These are phyloP conservation scores for Ophioninae sp. DNA, from an alignment of 2,888 invertebrate genomes.

Conservation along the genomic window DNA sequence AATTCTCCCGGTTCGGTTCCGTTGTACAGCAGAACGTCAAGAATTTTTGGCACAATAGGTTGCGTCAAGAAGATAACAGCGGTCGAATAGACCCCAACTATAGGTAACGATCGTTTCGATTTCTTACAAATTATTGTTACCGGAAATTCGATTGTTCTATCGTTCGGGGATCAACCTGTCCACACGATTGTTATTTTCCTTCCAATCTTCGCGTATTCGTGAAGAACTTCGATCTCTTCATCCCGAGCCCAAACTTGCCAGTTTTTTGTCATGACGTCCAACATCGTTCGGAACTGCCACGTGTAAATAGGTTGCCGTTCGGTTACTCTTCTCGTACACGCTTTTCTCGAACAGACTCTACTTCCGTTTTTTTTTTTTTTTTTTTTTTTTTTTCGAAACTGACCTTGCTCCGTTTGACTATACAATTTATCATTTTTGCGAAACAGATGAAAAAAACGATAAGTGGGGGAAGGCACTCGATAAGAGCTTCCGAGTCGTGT, in stretches of 20 bases:
- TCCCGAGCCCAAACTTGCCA: conserved; percentile 47
- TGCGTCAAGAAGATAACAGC: conserved; percentile 10
- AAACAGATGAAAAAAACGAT: conserved; percentile 12
- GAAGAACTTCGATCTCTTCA: conserved; percentile 23
- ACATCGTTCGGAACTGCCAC: conserved; percentile 14
- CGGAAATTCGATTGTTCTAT: not conserved
- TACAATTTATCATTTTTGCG: conserved; percentile 26
- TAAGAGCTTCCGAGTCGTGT: conserved; percentile 19
- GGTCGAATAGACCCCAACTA: conserved; percentile 28
- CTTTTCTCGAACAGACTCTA: too few species aligned
- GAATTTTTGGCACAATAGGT: conserved; percentile 44
- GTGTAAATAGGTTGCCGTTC: not conserved
- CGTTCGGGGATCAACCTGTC: conserved; percentile 31
- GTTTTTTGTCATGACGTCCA: conserved; percentile 27
- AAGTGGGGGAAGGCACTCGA: conserved; percentile 37
- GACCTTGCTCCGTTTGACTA: conserved; percentile 26
- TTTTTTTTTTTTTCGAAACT: conserved; percentile 2
- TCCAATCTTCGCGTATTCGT: conserved; percentile 39
- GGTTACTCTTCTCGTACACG: too few species aligned
- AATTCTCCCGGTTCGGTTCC: conserved; percentile 39
- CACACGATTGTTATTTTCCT: conserved; percentile 27
- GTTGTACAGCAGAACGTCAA: conserved; percentile 42
- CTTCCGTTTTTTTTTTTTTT: too few species aligned
- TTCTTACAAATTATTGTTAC: not conserved
- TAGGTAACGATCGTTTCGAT: not conserved